These are phyloP conservation scores for Bombus breviceps DNA, from an alignment of 1,140 invertebrate genomes.

Conservation along the genomic window DNA sequence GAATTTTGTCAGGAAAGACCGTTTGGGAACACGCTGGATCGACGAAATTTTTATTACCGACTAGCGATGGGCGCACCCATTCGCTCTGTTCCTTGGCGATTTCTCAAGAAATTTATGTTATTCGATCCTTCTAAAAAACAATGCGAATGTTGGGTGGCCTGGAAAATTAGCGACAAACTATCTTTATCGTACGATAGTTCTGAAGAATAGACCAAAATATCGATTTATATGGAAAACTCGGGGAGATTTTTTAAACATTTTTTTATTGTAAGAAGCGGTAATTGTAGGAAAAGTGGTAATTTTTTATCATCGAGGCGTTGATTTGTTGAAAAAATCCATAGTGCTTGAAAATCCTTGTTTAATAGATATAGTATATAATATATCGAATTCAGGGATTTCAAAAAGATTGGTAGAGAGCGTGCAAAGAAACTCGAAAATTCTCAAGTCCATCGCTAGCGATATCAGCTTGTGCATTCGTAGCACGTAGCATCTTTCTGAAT, in stretches of 20 bases:
- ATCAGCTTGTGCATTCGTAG: background rate
- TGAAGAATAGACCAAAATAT: no score
- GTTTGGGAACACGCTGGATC: background rate
- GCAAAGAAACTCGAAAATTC: background rate
- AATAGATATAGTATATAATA: no score
- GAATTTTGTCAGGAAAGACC: conserved; percentile 43
- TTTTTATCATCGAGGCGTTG: no score
- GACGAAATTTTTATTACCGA: background rate
- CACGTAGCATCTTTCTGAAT: conserved; percentile 36
- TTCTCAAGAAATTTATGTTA: background rate
- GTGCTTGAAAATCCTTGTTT: background rate
- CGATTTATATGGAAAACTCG: no score
- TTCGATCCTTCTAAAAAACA: no score
- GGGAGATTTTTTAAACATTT: no score
- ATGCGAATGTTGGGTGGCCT: no score
- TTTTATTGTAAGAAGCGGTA: no score
- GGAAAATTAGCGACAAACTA: no score
- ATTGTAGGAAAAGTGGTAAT: no score
- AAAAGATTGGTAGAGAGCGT: background rate
- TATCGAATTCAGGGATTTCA: background rate
- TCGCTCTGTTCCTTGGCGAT: background rate
- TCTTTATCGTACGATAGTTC: no score
- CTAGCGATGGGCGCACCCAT: background rate
- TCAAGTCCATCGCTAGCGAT: background rate
- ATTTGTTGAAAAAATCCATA: no score